Evolutionary conservation across 2,888 invertebrate genomes (phyloP), one percentile per base, ranked within the genome.

Genomic region (Leucozona laternaria): DNA sequence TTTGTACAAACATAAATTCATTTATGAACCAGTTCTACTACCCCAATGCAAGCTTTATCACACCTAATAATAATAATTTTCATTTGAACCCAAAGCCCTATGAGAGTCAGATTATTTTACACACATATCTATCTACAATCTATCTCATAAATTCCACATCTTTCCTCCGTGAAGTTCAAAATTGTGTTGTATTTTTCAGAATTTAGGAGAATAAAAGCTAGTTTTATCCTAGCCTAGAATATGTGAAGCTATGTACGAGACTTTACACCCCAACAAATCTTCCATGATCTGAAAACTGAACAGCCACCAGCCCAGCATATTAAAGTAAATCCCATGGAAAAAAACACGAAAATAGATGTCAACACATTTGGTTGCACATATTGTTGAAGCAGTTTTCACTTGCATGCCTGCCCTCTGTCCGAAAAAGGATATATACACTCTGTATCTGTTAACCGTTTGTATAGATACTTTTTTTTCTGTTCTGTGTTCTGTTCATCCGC

Each of bases 361-460:
- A 50, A 60, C 68, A 75, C 62, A 76, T 53, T 31, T 43, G 11
- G 50, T 2, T 60, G 43, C 43, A 80, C 62, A 78, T 53, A 53
- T 80, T 43, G 31, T 50, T 66, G 64, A 31, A 66, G 48, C 15
- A 31, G 34, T 68, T 53, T 53, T 10, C 22, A 25, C 50, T 68
- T 20, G 37, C 50, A 68, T 62, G 55, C 40, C 28, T 75, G 53
- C 25, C 62, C 68, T 70, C 62, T 70, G 10, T 60, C n/a, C 15
- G 13, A 25, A n/a, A 57, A 68, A 66, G 17, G 25, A 28, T 28
- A 34, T 22, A 40, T 31, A 0, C 8, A 31, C 31, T 31, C 8
- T 22, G 7, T 60, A 13, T 22, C 22, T 60, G 20, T 60, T 15
- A 8, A 60, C 17, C 40, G 5, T n/a, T n/a, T 34, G n/a, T 45